Percentiles rank a stretch among this genome's conserved stretches.
phyloP scores from a whole-genome alignment of 2,113 vertebrate genomes.

The Martes martes region DNA sequence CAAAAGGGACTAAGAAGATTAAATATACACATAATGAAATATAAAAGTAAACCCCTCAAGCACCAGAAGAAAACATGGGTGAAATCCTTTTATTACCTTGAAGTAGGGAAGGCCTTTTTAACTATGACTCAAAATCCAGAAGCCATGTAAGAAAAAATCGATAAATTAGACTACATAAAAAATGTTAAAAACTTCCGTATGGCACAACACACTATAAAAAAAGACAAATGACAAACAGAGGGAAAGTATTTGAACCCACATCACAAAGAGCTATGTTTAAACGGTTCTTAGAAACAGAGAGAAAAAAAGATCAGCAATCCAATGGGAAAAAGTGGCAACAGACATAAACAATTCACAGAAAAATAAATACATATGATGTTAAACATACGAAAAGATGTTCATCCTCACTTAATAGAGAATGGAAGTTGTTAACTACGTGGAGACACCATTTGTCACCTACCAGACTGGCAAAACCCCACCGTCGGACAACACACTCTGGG shows the following conservation, averaged over 20 bases:
- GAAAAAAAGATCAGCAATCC: not conserved
- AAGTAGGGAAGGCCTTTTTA: slow-evolving; percentile 49
- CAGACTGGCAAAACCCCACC: not conserved
- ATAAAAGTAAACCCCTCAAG: not conserved
- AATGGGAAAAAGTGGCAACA: not conserved
- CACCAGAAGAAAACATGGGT: not conserved
- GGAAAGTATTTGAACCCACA: not conserved
- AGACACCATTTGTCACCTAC: not conserved
- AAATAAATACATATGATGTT: not conserved
- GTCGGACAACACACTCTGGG: not conserved
- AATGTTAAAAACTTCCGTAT: not conserved
- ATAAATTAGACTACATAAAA: slow-evolving; percentile 51
- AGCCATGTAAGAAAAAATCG: slow-evolving; percentile 53
- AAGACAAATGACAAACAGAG: not conserved
- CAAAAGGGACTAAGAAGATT: not conserved
- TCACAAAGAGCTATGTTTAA: not conserved
- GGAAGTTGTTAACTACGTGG: not conserved
- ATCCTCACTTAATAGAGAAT: not conserved
- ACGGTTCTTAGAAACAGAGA: not conserved
- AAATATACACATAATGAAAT: not conserved
- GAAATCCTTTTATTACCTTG: slow-evolving; percentile 38
- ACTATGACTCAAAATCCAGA: slow-evolving; percentile 67
- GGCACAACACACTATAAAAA: not conserved
- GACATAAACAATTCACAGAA: not conserved
- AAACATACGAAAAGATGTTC: not conserved